Evolutionary conservation across 1,140 invertebrate species (phyloP), one percentile per base, ranked within the genome.

Genomic region (Cotesia vestalis): DNA sequence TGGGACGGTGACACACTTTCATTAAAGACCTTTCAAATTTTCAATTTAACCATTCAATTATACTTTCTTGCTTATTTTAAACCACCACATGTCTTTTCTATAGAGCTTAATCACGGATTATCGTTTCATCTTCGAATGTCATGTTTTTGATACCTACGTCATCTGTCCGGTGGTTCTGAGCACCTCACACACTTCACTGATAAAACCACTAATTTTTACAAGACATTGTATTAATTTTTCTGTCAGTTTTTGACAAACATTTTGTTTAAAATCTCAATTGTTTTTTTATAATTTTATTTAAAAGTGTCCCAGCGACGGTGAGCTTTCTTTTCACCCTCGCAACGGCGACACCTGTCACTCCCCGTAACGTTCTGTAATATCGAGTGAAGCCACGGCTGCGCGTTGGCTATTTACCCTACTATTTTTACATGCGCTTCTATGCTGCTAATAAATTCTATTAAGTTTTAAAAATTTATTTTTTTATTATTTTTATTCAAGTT

Each of bases 281-380:
- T 1, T 27, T 27, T 27, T 27, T 67, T 34, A 67, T 55, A n/a
- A 51, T 51, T 34, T 35, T 35, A n/a, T 3, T 53, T 20, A 35
- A 35, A 67, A 8, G 34, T 51, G 66, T 36, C 4, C 51, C 52
- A 55, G 46, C 34, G 51, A 53, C 20, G 14, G 0, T 59, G 9
- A 51, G 20, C 51, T 55, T 67, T 36, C 40, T 12, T n/a, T 52
- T 17, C 40, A 53, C 63, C 38, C 36, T 66, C 36, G 17, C 27
- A 72, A 66, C 62, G 70, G 70, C 70, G 70, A 72, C 70, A 72
- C 70, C 63, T 72, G 69, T 71, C 69, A 66, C 63, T 66, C 35
- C 70, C 57, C 35, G 52, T 46, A 66, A 8, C 35, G 46, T 64
- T 14, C 70, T 72, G 62, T 14, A 72, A 72, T 66, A 72, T 66